phyloP scores from a whole-genome alignment of 1,140 invertebrate genomes.

The Brachionus plicatilis region DNA sequence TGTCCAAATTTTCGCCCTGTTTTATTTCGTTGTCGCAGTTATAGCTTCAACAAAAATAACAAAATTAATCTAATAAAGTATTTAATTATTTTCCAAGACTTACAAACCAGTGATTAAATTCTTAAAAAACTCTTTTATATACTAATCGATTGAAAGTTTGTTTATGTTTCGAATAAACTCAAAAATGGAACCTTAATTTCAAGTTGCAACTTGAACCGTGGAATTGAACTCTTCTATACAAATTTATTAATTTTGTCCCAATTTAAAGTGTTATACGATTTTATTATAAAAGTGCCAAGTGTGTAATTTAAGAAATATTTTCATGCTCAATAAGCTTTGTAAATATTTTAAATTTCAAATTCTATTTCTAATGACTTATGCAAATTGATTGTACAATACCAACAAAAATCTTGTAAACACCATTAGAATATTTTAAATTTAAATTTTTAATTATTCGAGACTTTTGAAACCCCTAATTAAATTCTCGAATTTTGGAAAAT shows the following conservation, averaged over 20 bases:
- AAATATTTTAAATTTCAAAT: not conserved
- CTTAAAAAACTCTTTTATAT: constrained; percentile 13
- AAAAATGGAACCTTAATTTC: not conserved
- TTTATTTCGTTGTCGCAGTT: not conserved
- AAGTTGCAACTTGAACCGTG: constrained; percentile 9
- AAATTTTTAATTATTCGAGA: not conserved
- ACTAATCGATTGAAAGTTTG: not conserved
- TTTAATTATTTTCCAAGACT: constrained; percentile 20
- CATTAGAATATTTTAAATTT: not conserved
- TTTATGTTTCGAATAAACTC: constrained; percentile 12
- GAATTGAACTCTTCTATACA: constrained; percentile 32
- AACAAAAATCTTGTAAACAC: not conserved
- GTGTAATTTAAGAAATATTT: constrained; percentile 7
- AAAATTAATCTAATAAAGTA: constrained; percentile 34
- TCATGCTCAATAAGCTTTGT: not conserved
- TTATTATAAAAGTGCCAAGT: not conserved
- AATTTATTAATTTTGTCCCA: constrained; percentile 21
- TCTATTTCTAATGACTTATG: constrained; percentile 13
- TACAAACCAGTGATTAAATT: constrained; percentile 1
- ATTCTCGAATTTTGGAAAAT: not conserved
- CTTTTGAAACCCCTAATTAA: not conserved
- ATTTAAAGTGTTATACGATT: not conserved
- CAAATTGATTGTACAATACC: constrained; percentile 13
- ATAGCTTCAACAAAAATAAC: not conserved
- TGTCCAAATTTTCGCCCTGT: constrained; percentile 1